phyloP scores from a whole-genome alignment of 2,113 vertebrate species.

The Apodemus sylvaticus region DNA sequence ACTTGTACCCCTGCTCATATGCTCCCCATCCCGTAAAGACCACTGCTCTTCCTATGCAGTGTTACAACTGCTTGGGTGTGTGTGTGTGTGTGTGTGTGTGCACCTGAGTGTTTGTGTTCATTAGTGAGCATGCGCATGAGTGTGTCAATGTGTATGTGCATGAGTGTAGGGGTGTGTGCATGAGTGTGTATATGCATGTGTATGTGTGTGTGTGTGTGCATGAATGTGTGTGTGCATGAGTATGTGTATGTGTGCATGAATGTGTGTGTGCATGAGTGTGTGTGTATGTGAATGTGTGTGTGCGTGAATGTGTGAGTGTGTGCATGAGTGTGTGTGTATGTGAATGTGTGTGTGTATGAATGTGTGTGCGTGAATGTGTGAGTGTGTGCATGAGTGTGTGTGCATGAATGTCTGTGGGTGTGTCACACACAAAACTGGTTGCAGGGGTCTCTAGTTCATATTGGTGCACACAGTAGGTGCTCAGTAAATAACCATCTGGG shows the following conservation, averaged over 20 bases:
- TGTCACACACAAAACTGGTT: neutral
- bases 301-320: neutral
- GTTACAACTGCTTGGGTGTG: neutral
- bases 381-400: neutral
- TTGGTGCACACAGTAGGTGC: neutral
- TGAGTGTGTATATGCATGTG: neutral
- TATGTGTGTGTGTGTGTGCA: neutral
- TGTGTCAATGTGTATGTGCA: too few species aligned
- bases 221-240: neutral
- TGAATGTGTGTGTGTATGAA: neutral
- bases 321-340: neutral
- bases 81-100: neutral
- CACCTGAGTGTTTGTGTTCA: neutral
- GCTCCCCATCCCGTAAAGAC: neutral
- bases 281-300: neutral
- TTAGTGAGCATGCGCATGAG: neutral
- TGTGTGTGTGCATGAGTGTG: neutral
- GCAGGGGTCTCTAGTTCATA: neutral
- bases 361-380: neutral
- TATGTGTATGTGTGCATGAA: neutral
- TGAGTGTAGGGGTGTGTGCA: neutral
- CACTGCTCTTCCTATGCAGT: neutral
- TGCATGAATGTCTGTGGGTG: neutral
- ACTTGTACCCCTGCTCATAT: fast-evolving
- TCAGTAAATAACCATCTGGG: neutral